These are phyloP conservation scores for Microchirus variegatus DNA, from an alignment of 2,797 vertebrate species.

Conservation along the genomic window DNA sequence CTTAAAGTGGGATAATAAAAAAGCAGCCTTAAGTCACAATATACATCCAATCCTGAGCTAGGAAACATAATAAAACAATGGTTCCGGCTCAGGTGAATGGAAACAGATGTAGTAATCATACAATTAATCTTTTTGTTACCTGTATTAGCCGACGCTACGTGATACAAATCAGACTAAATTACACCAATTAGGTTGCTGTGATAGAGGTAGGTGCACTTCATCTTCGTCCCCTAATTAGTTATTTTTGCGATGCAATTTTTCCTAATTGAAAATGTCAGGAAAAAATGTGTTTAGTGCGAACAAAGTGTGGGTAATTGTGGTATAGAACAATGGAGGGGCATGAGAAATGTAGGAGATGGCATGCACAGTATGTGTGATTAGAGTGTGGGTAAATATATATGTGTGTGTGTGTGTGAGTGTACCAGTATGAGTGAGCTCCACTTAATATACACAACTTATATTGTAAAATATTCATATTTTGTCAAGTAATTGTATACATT, in stretches of 20 bases:
- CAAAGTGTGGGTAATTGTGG: slow-evolving; percentile 71
- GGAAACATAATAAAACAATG: slow-evolving; percentile 19
- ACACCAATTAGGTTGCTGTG: slow-evolving; percentile 64
- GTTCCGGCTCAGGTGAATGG: background rate
- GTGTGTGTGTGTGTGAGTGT: background rate
- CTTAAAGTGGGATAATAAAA: background rate
- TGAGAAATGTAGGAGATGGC: slow-evolving; percentile 56
- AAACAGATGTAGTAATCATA: slow-evolving; percentile 56
- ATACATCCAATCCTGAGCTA: background rate
- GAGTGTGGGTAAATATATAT: slow-evolving; percentile 16
- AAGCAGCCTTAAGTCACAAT: slow-evolving; percentile 12
- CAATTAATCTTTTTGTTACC: slow-evolving; percentile 72
- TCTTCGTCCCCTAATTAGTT: slow-evolving; percentile 66
- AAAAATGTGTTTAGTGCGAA: slow-evolving; percentile 71
- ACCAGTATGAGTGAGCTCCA: background rate
- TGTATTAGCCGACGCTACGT: slow-evolving; percentile 47
- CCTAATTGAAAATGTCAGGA: slow-evolving; percentile 73
- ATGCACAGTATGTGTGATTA: slow-evolving; percentile 1
- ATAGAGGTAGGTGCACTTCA: slow-evolving; percentile 51
- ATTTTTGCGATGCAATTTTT: slow-evolving; percentile 71
- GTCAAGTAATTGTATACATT: too few species aligned
- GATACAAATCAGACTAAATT: slow-evolving; percentile 70
- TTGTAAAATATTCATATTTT: too few species aligned
- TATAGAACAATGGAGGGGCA: slow-evolving; percentile 47
- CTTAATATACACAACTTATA: too few species aligned